Evolutionary conservation across 2,797 vertebrate species (phyloP).

Genomic region (Channallabes apus): DNA sequence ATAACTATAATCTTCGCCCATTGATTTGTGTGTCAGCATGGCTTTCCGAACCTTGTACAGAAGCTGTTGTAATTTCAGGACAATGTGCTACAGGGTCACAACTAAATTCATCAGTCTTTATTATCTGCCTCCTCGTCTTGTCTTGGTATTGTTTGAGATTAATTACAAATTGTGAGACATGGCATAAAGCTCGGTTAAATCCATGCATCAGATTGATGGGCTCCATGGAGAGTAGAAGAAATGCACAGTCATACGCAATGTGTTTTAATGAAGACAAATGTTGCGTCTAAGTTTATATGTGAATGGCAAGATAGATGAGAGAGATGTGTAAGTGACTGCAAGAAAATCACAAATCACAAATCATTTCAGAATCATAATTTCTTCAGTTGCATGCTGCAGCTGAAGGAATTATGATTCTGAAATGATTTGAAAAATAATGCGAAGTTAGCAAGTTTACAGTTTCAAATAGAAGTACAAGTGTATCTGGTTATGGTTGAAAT

Average conservation of each 20-base stretch:
- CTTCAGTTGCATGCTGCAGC: slow-evolving; percentile 33
- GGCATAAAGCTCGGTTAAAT: slow-evolving; percentile 22
- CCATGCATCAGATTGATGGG: slow-evolving; percentile 40
- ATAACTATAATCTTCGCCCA: slow-evolving; percentile 41
- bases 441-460: slow-evolving; percentile 12
- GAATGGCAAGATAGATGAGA: slow-evolving; percentile 42
- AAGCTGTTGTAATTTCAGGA: slow-evolving; percentile 27
- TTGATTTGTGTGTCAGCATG: slow-evolving; percentile 47
- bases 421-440: slow-evolving; percentile 16
- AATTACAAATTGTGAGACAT: slow-evolving; percentile 50
- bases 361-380: no score
- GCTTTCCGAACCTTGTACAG: slow-evolving; percentile 26
- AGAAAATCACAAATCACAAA: slow-evolving; percentile 21
- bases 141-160: slow-evolving; percentile 48
- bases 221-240: slow-evolving; percentile 39
- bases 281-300: slow-evolving; percentile 41
- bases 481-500: neutral
- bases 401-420: slow-evolving; percentile 16
- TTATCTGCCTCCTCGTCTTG: slow-evolving; percentile 43
- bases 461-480: slow-evolving; percentile 12
- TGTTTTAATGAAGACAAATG: slow-evolving; percentile 58
- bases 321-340: slow-evolving; percentile 41
- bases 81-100: slow-evolving; percentile 36
- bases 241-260: slow-evolving; percentile 40
- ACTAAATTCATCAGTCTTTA: slow-evolving; percentile 44